phyloP scores from a whole-genome alignment of 2,797 vertebrate genomes.

The Argyrosomus regius region DNA sequence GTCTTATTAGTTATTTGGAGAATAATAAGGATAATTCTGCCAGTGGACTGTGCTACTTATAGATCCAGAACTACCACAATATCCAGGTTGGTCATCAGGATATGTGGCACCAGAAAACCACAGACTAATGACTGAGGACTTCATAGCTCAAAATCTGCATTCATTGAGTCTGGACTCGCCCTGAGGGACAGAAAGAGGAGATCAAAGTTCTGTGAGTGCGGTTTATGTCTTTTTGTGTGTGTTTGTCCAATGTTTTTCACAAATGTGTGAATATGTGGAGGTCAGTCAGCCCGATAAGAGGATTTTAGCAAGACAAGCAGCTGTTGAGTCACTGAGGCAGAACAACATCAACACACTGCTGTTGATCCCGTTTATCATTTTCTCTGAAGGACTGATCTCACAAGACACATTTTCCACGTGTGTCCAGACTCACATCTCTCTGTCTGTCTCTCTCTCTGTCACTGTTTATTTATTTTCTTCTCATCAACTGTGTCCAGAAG shows the following conservation, averaged over 20 bases:
- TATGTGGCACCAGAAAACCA: not conserved
- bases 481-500: not conserved
- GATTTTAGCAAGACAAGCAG: conserved; percentile 30
- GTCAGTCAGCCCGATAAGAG: conserved; percentile 36
- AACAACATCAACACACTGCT: conserved; percentile 37
- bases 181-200: not conserved
- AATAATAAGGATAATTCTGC: not conserved
- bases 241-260: not conserved
- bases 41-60: not conserved
- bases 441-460: not conserved
- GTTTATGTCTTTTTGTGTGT: not conserved
- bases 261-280: conserved; percentile 11
- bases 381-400: conserved; percentile 42
- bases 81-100: not conserved
- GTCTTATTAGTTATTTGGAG: not conserved
- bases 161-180: conserved; percentile 6
- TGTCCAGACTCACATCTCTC: not conserved
- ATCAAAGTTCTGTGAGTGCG: not conserved
- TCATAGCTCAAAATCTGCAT: not conserved
- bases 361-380: conserved; percentile 51
- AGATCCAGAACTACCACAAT: not conserved
- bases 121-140: not conserved
- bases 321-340: conserved; percentile 36
- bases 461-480: not conserved
- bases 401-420: conserved; percentile 12